A percentile compares a stretch with the other conserved stretches of the same genome.
These are phyloP conservation scores for Argyra leucocephala DNA, from an alignment of 2,888 invertebrate species.

Conservation along the genomic window DNA sequence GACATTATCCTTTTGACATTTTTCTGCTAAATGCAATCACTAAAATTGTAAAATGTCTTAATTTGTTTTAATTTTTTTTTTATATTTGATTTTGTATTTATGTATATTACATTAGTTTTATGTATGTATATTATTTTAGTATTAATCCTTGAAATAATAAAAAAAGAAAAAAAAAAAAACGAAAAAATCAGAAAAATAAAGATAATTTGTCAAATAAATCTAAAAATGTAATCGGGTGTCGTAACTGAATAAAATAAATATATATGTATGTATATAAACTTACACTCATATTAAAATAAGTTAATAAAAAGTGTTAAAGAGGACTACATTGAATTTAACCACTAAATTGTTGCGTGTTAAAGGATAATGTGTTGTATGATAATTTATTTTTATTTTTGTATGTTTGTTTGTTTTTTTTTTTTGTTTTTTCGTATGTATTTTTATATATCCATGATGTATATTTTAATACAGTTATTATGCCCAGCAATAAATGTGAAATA, in stretches of 20 bases:
- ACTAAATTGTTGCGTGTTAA: not conserved
- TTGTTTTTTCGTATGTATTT: not conserved
- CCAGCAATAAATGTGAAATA: not conserved
- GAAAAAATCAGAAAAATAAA: not conserved
- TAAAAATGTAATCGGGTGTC: not conserved
- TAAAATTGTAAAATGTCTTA: constrained; percentile 3
- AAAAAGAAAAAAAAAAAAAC: not conserved
- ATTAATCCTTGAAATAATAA: not conserved
- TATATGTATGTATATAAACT: not conserved
- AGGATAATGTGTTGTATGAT: not conserved
- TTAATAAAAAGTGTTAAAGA: not conserved
- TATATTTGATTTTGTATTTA: no score
- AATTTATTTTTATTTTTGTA: not conserved
- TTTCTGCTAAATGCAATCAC: not conserved
- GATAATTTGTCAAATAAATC: constrained; percentile 1
- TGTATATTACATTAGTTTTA: not conserved
- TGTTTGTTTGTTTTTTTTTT: not conserved
- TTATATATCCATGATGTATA: not conserved
- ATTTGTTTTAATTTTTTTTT: not conserved
- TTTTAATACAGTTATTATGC: not conserved
- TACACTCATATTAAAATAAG: not conserved
- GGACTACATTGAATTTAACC: not conserved
- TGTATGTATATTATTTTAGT: not conserved
- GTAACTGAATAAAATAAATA: no score
- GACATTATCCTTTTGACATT: no score